Conservation (phyloP, 2,888 invertebrate genomes). For the Calameuta pallipes region DNA sequence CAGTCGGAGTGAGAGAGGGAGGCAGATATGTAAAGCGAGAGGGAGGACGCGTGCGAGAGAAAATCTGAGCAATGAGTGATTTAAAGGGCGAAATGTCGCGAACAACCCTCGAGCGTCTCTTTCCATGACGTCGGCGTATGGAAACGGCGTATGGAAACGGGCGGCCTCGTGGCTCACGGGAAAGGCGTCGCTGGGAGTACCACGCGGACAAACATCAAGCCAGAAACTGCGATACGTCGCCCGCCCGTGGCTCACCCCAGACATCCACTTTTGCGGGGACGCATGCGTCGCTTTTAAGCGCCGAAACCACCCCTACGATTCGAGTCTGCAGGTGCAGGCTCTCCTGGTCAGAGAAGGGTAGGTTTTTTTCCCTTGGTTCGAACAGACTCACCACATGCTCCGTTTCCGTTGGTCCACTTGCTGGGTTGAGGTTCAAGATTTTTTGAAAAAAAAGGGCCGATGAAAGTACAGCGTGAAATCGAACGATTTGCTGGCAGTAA, state of each 20-base stretch:
- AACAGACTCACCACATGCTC: constrained; percentile 16
- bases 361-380: background rate
- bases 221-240: constrained; percentile 63
- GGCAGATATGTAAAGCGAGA: background rate
- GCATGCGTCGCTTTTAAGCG: constrained; percentile 60
- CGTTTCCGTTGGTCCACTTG: background rate
- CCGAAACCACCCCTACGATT: constrained; percentile 36
- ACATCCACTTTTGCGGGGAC: constrained; percentile 47
- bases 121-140: background rate
- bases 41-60: background rate
- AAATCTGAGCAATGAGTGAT: background rate
- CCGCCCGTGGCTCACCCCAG: constrained; percentile 52
- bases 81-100: background rate
- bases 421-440: background rate
- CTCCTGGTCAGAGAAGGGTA: background rate
- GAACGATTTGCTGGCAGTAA: background rate
- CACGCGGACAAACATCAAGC: constrained; percentile 65
- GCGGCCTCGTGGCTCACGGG: constrained; percentile 20
- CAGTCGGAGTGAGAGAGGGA: background rate
- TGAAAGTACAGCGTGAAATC: background rate
- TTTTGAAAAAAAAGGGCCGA: background rate
- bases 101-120: background rate
- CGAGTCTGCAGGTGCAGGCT: background rate
- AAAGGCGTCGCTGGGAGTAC: constrained; percentile 29
- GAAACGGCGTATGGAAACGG: background rate